phyloP scores from a whole-genome alignment of 2,113 vertebrate species.

The Chamaetylas fuelleborni region DNA sequence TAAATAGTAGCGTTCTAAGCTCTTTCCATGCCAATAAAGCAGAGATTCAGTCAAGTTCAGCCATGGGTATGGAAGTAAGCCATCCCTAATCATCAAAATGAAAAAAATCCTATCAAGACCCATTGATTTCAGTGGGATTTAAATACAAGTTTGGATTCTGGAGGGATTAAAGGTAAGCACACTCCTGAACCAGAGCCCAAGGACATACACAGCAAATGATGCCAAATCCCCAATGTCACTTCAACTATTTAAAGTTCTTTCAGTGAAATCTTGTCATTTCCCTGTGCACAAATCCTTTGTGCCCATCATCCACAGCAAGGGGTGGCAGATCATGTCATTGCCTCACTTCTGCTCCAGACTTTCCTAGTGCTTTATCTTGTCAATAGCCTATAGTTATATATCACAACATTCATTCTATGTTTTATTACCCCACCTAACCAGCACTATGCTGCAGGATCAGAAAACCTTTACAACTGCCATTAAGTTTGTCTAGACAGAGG shows the following conservation, averaged over 20 bases:
- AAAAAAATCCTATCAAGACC: not conserved
- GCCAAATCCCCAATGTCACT: not conserved
- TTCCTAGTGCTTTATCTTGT: not conserved
- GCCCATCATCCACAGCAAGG: not conserved
- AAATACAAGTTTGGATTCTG: not conserved
- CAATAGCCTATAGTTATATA: not conserved
- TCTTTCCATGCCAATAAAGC: not conserved
- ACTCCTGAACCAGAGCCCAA: not conserved
- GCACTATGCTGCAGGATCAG: not conserved
- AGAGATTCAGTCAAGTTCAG: conserved; percentile 10
- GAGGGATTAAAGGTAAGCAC: not conserved
- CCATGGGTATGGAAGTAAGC: not conserved
- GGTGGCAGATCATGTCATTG: not conserved
- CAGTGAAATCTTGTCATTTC: not conserved
- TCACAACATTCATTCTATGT: not conserved
- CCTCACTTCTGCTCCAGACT: not conserved
- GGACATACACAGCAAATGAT: not conserved
- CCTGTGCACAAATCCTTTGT: not conserved
- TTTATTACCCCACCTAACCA: not conserved
- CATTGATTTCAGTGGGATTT: conserved; percentile 1
- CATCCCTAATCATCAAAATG: not conserved
- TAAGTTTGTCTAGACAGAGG: not conserved
- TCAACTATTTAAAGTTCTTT: not conserved
- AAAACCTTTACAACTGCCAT: conserved; percentile 12
- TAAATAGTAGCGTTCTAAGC: not conserved